A percentile compares a stretch with the other conserved stretches of the same genome.
Evolutionary conservation across 2,797 vertebrate genomes (phyloP).

Genomic region (Scyliorhinus canicula): DNA sequence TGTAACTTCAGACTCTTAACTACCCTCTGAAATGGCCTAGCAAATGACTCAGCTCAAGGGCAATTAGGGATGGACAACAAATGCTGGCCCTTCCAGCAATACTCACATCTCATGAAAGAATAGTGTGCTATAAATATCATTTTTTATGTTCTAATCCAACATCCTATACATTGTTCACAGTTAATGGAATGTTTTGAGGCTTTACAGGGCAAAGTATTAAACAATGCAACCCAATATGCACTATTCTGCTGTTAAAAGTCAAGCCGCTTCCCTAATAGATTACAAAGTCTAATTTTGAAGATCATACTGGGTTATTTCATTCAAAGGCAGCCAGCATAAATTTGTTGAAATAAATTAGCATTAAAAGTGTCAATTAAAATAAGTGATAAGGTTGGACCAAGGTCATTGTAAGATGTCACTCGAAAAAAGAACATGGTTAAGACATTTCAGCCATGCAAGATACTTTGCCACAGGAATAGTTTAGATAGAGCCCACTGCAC

Average conservation of each 20-base stretch:
- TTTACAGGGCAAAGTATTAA: background rate
- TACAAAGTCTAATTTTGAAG: background rate
- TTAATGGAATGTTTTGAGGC: background rate
- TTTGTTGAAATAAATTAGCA: background rate
- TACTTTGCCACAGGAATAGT: background rate
- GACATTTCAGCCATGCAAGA: background rate
- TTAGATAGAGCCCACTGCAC: background rate
- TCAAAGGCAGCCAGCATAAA: background rate
- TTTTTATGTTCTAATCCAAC: background rate
- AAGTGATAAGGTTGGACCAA: background rate
- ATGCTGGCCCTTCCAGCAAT: too few relatives aligned
- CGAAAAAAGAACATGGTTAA: background rate
- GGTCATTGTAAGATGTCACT: background rate
- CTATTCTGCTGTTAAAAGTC: background rate
- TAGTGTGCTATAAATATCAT: background rate
- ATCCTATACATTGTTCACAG: background rate
- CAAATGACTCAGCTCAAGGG: too few relatives aligned
- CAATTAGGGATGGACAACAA: too few relatives aligned
- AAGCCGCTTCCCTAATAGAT: background rate
- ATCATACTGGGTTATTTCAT: background rate
- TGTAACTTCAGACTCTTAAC: too few relatives aligned
- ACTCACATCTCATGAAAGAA: too few relatives aligned
- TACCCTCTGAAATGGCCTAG: too few relatives aligned
- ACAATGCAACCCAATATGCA: background rate
- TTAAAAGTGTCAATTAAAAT: background rate